These are phyloP conservation scores for Drosophila seclusa DNA, from an alignment of 2,888 invertebrate genomes.

Conservation along the genomic window DNA sequence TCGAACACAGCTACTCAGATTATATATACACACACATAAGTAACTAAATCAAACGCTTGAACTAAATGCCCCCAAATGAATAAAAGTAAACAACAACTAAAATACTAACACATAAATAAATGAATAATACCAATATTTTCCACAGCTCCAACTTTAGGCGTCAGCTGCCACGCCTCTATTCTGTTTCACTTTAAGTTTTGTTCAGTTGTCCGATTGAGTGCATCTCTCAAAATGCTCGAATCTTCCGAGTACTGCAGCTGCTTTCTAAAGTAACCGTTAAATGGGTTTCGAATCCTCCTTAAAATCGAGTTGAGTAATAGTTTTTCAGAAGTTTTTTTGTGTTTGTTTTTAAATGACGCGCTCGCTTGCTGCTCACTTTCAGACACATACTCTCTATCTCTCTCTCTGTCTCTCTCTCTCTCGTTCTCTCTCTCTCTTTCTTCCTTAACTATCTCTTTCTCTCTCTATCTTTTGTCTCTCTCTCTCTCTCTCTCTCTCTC, in stretches of 20 bases:
- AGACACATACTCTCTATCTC: constrained; percentile 44
- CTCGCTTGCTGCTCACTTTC: constrained; percentile 49
- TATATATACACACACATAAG: not conserved
- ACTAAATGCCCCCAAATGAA: constrained; percentile 18
- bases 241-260: not conserved
- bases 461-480: constrained; percentile 56
- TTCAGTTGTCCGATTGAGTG: constrained; percentile 29
- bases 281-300: not conserved
- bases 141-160: constrained; percentile 45
- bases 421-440: constrained; percentile 48
- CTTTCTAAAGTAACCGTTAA: not conserved
- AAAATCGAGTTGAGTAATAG: constrained; percentile 3
- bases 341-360: constrained; percentile 17
- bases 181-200: not conserved
- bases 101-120: constrained; percentile 28
- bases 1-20: constrained; percentile 13
- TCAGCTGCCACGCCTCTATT: constrained; percentile 30
- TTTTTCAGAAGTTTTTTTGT: not conserved
- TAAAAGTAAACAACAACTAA: constrained; percentile 8
- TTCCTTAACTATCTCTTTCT: constrained; percentile 67
- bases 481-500: constrained; percentile 56
- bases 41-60: constrained; percentile 27
- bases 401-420: constrained; percentile 38
- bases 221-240: constrained; percentile 1
- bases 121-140: constrained; percentile 52